phyloP scores from a whole-genome alignment of 2,888 invertebrate species.

The Megaustenia siamemsis region DNA sequence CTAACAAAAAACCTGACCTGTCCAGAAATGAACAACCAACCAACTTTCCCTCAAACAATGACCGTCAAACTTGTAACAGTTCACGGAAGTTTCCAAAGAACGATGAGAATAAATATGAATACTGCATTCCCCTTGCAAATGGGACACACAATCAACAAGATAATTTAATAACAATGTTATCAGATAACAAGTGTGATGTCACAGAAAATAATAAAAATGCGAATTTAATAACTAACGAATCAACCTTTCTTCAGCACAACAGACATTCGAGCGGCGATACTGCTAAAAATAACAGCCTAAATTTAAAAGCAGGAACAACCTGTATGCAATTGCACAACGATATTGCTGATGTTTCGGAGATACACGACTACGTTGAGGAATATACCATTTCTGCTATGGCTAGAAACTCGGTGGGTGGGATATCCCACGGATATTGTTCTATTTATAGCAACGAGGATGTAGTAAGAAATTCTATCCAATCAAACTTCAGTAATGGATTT shows the following conservation, averaged over 20 bases:
- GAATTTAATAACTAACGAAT: background rate
- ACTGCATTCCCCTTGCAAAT: background rate
- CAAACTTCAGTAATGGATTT: background rate
- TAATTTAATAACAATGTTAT: too few relatives aligned
- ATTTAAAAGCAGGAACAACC: background rate
- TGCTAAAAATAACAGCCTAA: background rate
- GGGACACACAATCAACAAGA: background rate
- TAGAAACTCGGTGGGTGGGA: background rate
- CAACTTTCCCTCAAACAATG: background rate
- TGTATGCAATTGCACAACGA: too few relatives aligned
- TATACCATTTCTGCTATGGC: background rate
- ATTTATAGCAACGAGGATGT: background rate
- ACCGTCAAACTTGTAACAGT: too few relatives aligned
- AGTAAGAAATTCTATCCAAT: background rate
- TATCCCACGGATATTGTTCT: background rate
- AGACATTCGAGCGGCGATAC: background rate
- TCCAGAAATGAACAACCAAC: too few relatives aligned
- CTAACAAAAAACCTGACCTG: background rate
- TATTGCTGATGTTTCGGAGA: background rate
- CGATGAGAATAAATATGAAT: background rate
- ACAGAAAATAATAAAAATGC: background rate
- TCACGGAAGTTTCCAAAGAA: too few relatives aligned
- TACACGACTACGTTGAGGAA: conserved; percentile 21
- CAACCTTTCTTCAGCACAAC: too few relatives aligned
- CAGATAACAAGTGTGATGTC: too few relatives aligned